These are phyloP conservation scores for Drosophila pruinosa DNA, from an alignment of 1,140 invertebrate species.

Conservation along the genomic window DNA sequence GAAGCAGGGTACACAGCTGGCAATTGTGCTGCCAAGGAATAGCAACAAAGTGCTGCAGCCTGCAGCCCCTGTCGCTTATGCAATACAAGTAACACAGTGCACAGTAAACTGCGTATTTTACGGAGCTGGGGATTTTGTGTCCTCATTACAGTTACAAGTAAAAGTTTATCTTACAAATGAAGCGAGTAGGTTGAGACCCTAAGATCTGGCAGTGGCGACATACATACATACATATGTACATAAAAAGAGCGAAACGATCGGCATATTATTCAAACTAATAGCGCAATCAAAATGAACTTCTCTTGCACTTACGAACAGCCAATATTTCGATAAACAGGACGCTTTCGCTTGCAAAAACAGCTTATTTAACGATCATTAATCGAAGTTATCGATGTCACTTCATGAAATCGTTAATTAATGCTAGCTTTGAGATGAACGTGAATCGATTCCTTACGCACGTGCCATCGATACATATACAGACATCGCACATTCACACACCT, in stretches of 20 bases:
- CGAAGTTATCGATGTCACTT: constrained; percentile 3
- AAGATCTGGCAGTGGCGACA: too few species aligned
- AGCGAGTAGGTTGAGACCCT: too few species aligned
- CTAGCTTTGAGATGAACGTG: neutral
- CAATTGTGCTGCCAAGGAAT: neutral
- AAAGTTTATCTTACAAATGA: too few species aligned
- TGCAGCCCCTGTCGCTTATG: constrained; percentile 45
- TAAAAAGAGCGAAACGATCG: too few species aligned
- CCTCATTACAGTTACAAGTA: too few species aligned
- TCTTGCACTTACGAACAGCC: too few species aligned
- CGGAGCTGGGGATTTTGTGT: constrained; percentile 3
- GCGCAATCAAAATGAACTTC: too few species aligned
- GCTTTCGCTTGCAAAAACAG: neutral
- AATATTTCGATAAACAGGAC: too few species aligned
- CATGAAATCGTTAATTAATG: neutral
- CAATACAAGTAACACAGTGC: constrained; percentile 22
- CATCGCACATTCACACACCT: neutral
- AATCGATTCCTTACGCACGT: constrained; percentile 32
- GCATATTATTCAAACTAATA: too few species aligned
- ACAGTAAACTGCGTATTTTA: constrained; percentile 45
- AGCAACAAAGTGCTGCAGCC: neutral
- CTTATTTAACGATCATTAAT: neutral
- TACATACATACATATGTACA: too few species aligned
- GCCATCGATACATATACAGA: constrained; percentile 15
- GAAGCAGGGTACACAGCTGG: neutral